Conservation (phyloP, 1,140 invertebrate genomes). For the Sarcophaga bullata region DNA sequence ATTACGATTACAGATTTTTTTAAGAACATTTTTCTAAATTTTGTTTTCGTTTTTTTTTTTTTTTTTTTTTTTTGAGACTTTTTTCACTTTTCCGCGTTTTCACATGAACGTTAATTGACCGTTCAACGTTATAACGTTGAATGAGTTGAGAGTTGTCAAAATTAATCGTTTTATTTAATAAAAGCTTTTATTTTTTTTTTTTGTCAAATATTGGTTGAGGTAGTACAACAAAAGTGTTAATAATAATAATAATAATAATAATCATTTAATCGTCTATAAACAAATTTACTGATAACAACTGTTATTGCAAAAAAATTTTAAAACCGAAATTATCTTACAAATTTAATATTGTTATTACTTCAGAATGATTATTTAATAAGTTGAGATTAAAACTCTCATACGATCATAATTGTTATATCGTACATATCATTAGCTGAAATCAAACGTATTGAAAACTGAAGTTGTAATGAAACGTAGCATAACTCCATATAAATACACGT, state of each 20-base stretch:
- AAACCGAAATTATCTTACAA: too few relatives aligned
- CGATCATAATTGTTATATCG: too few relatives aligned
- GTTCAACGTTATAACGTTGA: background rate
- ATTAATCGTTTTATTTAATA: background rate
- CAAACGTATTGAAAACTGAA: too few relatives aligned
- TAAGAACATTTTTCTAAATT: slow-evolving; percentile 2
- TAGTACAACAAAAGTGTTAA: background rate
- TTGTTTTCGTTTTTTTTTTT: background rate
- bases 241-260: background rate
- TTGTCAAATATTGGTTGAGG: background rate
- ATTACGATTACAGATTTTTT: background rate
- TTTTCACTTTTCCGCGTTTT: background rate
- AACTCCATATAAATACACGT: too few relatives aligned
- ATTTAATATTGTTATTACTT: too few relatives aligned
- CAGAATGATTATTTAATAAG: too few relatives aligned
- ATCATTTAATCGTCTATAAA: background rate
- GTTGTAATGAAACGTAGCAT: too few relatives aligned
- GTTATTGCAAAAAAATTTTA: too few relatives aligned
- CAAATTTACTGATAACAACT: background rate
- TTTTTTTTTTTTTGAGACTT: background rate
- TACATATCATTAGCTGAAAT: too few relatives aligned
- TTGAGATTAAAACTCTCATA: too few relatives aligned
- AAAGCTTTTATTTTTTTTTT: slow-evolving; percentile 15
- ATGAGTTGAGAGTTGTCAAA: background rate
- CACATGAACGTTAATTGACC: background rate